phyloP scores from a whole-genome alignment of 2,113 vertebrate genomes.

The Chloebia gouldiae region DNA sequence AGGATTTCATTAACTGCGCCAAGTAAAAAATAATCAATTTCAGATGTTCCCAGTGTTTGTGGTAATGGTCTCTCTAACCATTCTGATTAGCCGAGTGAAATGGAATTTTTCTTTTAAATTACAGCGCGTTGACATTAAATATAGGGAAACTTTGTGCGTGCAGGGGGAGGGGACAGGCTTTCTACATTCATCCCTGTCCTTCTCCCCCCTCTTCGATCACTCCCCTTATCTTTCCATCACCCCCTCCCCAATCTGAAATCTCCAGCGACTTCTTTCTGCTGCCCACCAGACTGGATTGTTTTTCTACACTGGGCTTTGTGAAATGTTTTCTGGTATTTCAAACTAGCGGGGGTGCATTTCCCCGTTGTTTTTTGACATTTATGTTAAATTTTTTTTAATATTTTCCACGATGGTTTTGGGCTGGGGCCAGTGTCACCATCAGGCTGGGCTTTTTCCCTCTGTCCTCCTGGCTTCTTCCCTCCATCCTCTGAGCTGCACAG shows the following conservation, averaged over 20 bases:
- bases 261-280: neutral
- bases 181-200: neutral
- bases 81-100: constrained; percentile 74
- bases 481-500: accelerated
- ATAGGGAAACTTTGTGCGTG: constrained; percentile 48
- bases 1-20: constrained; percentile 72
- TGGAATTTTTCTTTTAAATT: constrained; percentile 77
- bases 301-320: neutral
- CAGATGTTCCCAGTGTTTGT: constrained; percentile 74
- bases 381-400: neutral
- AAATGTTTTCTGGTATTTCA: neutral
- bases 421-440: neutral
- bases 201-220: neutral
- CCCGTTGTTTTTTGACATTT: neutral
- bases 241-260: accelerated
- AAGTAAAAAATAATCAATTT: constrained; percentile 76
- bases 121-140: constrained; percentile 63
- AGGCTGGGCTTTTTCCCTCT: neutral
- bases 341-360: neutral
- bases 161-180: neutral
- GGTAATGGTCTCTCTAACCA: constrained; percentile 72
- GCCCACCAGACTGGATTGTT: neutral
- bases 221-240: neutral
- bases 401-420: accelerated
- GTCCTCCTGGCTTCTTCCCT: neutral